Conservation (phyloP, 2,113 vertebrate genomes). For the Muscicapa adusta region DNA sequence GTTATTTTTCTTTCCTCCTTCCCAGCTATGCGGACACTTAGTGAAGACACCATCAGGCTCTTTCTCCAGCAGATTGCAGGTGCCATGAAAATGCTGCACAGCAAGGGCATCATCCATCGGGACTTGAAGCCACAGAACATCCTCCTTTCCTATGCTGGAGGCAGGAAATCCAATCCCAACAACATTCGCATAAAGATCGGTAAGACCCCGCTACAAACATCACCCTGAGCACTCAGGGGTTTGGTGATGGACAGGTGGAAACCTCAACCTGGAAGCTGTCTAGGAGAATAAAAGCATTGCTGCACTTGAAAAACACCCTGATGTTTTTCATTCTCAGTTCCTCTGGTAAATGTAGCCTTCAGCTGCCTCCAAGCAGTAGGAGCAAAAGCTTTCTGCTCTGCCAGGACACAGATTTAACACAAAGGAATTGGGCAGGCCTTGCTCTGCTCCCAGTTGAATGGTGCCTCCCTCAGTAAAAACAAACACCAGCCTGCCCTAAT, state of each 20-base stretch:
- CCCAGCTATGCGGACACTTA: constrained; percentile 88
- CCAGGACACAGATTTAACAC: not conserved
- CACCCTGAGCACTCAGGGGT: fast-evolving
- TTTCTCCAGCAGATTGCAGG: constrained; percentile 94
- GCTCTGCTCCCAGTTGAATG: not conserved
- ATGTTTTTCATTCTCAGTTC: not conserved
- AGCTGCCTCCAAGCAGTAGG: not conserved
- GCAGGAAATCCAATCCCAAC: constrained; percentile 82
- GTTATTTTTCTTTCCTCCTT: not conserved
- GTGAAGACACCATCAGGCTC: constrained; percentile 92
- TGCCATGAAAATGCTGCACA: constrained; percentile 90
- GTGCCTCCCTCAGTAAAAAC: not conserved
- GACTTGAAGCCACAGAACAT: constrained; percentile 98
- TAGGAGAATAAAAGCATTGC: not conserved
- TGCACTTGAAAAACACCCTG: not conserved
- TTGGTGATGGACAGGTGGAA: not conserved
- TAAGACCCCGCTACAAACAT: not conserved
- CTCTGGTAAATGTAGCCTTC: not conserved
- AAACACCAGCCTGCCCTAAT: not conserved
- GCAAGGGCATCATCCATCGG: constrained; percentile 92
- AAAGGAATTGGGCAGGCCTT: not conserved
- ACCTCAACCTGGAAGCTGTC: not conserved
- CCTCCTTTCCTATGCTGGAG: constrained; percentile 82
- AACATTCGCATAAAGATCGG: constrained; percentile 93
- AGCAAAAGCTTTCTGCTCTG: not conserved